Evolutionary conservation across 2,797 vertebrate genomes (phyloP), one percentile per base, ranked within the genome.

Genomic region (Pogonophryne albipinna): DNA sequence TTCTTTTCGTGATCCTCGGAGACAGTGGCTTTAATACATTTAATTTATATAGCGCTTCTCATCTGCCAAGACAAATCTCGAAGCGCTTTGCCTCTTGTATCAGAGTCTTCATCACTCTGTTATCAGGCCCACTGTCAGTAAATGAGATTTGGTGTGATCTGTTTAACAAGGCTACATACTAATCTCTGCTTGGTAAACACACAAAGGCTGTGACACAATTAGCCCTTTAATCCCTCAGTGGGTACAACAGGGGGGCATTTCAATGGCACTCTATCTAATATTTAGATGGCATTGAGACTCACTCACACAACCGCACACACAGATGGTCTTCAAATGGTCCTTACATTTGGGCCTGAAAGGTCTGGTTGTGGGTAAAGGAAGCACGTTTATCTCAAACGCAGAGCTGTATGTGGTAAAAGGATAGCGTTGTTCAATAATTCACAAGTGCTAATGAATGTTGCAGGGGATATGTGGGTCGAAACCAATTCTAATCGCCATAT

Each of bases 361-460:
- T 83, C 83, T 86, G 73, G 92, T 92, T 91, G 90, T 94, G 94
- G 89, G 93, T 92, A 94, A 94, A 94, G 90, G 91, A 93, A 94
- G 88, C 89, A 49, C 31, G 81, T 95, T 94, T 89, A 93, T 92
- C 90, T 94, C 90, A 90, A 94, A 90, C 83, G 82, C 93, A 80
- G 82, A 90, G 91, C 88, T 88, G 88, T 90, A 91, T 80, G 93
- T 90, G 87, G 97, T 96, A 97, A 97, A 96, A 92, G 89, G 95
- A 97, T 96, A 95, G 94, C 78, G 47, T 85, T 94, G 66, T 88
- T 98, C 91, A 97, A 97, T 97, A 96, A 98, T 98, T 97, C 89
- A 98, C 87, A 90, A 85, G 86, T 70, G 64, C 94, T 97, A 95
- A 97, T 97, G 93, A 97, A 97, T 96, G 93, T 96, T 97, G 96